These are phyloP conservation scores for Liparis tanakae DNA, from an alignment of 2,797 vertebrate species.

Conservation along the genomic window DNA sequence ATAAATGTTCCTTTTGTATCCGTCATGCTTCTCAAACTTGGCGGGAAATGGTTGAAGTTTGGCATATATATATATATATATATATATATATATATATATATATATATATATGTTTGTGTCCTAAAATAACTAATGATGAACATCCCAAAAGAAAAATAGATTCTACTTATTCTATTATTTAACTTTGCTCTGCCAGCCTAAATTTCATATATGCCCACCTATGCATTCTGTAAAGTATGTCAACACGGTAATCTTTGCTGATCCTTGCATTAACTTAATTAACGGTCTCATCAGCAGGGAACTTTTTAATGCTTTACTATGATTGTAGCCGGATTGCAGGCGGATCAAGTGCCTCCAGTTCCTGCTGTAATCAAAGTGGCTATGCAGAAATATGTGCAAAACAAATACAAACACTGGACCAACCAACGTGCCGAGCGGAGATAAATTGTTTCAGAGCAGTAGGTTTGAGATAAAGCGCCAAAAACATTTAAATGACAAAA, in stretches of 20 bases:
- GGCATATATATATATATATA: too few relatives aligned
- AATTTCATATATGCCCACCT: neutral
- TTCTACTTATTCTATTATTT: neutral
- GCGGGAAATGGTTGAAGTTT: too few relatives aligned
- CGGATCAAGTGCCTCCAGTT: conserved; percentile 20
- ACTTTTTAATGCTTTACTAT: conserved; percentile 20
- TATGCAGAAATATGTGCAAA: conserved; percentile 50
- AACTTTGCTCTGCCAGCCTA: neutral
- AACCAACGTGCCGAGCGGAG: conserved; percentile 43
- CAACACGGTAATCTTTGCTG: conserved; percentile 1
- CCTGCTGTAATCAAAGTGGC: conserved; percentile 52
- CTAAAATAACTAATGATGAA: neutral
- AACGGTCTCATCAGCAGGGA: conserved; percentile 13
- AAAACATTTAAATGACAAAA: neutral
- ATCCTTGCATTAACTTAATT: conserved; percentile 39
- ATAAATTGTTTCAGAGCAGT: conserved; percentile 55
- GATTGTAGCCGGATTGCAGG: conserved; percentile 15
- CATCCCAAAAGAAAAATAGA: neutral
- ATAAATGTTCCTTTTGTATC: neutral
- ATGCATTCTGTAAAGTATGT: neutral
- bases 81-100: too few relatives aligned
- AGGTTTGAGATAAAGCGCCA: conserved; percentile 56
- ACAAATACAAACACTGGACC: conserved; percentile 57
- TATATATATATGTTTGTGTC: neutral
- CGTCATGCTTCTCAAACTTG: too few relatives aligned